A percentile compares a stretch with the other conserved stretches of the same genome.
phyloP scores from a whole-genome alignment of 2,888 invertebrate genomes.

The Yponomeuta plumbellus region DNA sequence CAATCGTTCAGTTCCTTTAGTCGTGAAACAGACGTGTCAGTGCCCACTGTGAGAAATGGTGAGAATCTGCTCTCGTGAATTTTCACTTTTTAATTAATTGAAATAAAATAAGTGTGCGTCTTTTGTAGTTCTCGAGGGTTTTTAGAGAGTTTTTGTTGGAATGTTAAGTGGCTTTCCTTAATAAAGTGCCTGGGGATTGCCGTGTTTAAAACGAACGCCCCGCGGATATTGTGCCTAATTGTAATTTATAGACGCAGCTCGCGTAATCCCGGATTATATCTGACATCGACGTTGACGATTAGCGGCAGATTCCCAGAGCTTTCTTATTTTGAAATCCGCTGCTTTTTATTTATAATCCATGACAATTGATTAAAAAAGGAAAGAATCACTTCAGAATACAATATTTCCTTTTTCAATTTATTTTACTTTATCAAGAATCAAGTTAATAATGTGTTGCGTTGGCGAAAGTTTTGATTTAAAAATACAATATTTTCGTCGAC shows the following conservation, averaged over 20 bases:
- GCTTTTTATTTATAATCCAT: neutral
- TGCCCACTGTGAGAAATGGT: conserved; percentile 41
- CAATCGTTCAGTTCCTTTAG: conserved; percentile 48
- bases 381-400: too few relatives aligned
- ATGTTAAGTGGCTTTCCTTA: neutral
- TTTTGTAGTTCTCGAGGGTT: neutral
- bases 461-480: too few relatives aligned
- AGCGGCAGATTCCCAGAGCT: neutral
- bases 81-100: neutral
- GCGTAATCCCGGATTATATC: conserved; percentile 1
- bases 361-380: too few relatives aligned
- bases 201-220: neutral
- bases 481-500: neutral
- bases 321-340: neutral
- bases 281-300: conserved; percentile 1
- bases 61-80: conserved; percentile 28
- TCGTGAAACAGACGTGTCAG: conserved; percentile 20
- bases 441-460: too few relatives aligned
- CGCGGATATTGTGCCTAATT: neutral
- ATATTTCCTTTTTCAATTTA: too few relatives aligned
- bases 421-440: too few relatives aligned
- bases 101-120: neutral
- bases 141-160: neutral
- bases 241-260: neutral
- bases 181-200: neutral